Evolutionary conservation across 2,113 vertebrate genomes (phyloP).

Genomic region (Strix uralensis): DNA sequence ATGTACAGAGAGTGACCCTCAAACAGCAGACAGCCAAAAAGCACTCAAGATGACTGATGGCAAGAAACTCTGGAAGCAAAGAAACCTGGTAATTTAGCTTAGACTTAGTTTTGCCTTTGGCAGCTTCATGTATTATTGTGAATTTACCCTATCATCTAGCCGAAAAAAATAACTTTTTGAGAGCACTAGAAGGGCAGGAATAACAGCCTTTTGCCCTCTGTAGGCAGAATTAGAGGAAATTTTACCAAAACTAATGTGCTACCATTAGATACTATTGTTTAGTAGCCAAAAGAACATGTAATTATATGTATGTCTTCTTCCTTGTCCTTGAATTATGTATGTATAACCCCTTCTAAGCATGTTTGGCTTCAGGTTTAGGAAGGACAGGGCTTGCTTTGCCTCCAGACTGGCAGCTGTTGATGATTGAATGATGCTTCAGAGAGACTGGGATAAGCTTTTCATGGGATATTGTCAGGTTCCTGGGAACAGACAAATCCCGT

Average conservation of each 20-base stretch:
- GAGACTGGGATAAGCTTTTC: background rate
- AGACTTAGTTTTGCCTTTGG: conserved; percentile 5
- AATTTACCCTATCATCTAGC: conserved; percentile 48
- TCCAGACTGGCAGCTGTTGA: background rate
- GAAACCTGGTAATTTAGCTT: conserved; percentile 44
- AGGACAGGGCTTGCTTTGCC: background rate
- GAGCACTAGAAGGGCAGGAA: background rate
- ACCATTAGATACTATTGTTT: background rate
- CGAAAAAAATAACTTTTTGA: conserved; percentile 25
- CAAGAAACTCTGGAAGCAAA: background rate
- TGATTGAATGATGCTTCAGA: background rate
- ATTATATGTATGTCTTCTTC: background rate
- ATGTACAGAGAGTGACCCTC: background rate
- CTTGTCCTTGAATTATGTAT: background rate
- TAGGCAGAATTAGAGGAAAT: background rate
- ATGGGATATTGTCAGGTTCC: background rate
- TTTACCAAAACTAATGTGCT: background rate
- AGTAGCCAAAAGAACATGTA: background rate
- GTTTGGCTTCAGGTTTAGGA: background rate
- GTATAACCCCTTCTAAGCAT: background rate
- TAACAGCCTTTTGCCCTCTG: background rate
- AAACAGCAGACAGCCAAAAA: background rate
- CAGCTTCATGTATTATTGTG: conserved; percentile 32
- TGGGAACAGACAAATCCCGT: background rate
- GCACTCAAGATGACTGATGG: background rate